These are phyloP conservation scores for Ceratotherium simum DNA, from an alignment of 2,113 vertebrate species.

Conservation along the genomic window DNA sequence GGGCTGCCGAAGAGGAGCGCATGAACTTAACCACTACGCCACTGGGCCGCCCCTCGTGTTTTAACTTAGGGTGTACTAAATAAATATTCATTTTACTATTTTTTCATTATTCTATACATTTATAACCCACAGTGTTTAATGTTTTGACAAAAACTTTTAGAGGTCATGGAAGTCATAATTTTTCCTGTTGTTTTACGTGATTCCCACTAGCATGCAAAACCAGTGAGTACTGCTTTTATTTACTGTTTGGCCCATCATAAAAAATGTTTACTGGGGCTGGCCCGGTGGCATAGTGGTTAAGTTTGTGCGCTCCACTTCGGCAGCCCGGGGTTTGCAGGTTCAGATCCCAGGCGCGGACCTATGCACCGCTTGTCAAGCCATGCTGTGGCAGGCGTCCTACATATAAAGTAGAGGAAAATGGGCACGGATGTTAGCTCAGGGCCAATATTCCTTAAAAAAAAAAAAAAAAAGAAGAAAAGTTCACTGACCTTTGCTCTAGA, in stretches of 20 bases:
- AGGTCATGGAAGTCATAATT: background rate
- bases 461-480: background rate
- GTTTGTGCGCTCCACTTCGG: too few species aligned
- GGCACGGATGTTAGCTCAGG: too few species aligned
- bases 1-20: too few species aligned
- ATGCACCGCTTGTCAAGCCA: background rate
- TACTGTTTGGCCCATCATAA: background rate
- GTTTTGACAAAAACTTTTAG: background rate
- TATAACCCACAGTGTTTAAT: background rate
- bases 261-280: background rate
- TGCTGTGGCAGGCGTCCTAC: too few species aligned
- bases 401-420: too few species aligned
- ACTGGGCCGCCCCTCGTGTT: background rate
- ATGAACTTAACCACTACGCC: too few species aligned
- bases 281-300: too few species aligned
- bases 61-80: background rate
- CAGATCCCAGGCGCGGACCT: too few species aligned
- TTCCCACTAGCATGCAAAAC: background rate
- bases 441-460: too few species aligned
- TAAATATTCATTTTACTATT: background rate
- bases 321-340: too few species aligned
- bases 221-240: background rate
- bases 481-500: background rate
- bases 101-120: background rate
- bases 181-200: background rate